Evolutionary conservation across 1,140 invertebrate species (phyloP), one percentile per base, ranked within the genome.

Genomic region (Dendrolimus kikuchii): DNA sequence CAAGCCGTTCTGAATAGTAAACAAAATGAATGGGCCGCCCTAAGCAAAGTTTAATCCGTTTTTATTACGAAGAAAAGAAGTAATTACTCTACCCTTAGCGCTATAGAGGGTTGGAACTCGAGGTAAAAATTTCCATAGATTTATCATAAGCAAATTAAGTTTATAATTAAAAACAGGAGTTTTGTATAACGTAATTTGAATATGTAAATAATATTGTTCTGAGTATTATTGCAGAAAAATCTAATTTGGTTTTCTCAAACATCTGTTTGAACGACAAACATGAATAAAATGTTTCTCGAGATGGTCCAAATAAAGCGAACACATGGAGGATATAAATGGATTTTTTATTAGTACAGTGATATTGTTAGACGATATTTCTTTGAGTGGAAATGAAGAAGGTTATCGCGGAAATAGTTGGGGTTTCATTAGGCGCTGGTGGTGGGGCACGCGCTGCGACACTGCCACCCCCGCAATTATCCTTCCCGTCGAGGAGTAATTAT

Each of bases 31-130:
- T 85, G 74, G 77, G 70, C 77, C 66, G 66, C 79, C 79, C 82
- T 83, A 86, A 86, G 80, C 79, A 86, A 86, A 86, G 82, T 86
- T 86, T 82, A 86, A 86, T 86, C 79, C 79, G 80, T 86, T 86
- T 85, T 83, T 86, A 86, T 83, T 86, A 86, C 79, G 75, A 86
- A 83, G 82, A 86, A 86, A 86, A 86, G 79, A 86, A 83, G 82
- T 86, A 86, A 86, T 86, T 86, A 82, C 80, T 80, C 81, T 78
- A 76, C 78, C 80, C 76, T 83, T 82, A 79, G 70, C 69, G 68
- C 66, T 77, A 71, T 73, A 81, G 79, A 83, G 82, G 82, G 78
- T 81, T 80, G 74, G 63, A 74, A 59, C 73, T 68, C 66, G 77
- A 86, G 80, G 80, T 84, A 82, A 81, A 86, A 83, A 86, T 86